A percentile compares a stretch with the other conserved stretches of the same genome.
These are phyloP conservation scores for Caenorhabditis panamensis DNA, from an alignment of 2,888 invertebrate genomes.

Conservation along the genomic window DNA sequence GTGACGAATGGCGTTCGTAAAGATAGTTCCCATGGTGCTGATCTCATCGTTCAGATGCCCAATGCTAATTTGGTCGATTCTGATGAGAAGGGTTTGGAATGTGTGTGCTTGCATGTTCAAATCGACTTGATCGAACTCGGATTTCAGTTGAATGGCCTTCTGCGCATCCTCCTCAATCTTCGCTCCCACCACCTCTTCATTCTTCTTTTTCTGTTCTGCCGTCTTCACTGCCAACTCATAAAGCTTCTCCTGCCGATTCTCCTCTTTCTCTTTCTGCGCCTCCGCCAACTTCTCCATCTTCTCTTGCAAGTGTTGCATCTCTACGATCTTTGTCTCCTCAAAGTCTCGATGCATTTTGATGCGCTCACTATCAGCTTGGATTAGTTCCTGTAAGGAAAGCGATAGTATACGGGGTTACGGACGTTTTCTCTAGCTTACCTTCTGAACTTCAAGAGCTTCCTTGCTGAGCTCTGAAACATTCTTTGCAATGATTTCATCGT, in stretches of 20 bases:
- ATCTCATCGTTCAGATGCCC: too few relatives aligned
- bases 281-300: background rate
- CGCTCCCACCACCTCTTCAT: background rate
- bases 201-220: background rate
- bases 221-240: background rate
- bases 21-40: too few relatives aligned
- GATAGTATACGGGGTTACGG: too few relatives aligned
- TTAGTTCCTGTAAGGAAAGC: background rate
- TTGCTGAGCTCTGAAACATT: background rate
- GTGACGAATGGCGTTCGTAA: background rate
- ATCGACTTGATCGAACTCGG: background rate
- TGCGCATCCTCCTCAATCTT: constrained; percentile 7
- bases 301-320: constrained; percentile 2
- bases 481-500: constrained; percentile 6
- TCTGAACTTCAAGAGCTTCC: background rate
- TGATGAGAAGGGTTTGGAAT: background rate
- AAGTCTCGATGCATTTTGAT: background rate
- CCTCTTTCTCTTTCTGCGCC: background rate
- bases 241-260: background rate
- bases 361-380: background rate
- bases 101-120: background rate
- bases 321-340: background rate
- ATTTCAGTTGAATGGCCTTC: background rate
- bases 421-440: too few relatives aligned
- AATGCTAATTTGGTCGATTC: background rate